These are phyloP conservation scores for Ia io DNA, from an alignment of 2,113 vertebrate species.

Conservation along the genomic window DNA sequence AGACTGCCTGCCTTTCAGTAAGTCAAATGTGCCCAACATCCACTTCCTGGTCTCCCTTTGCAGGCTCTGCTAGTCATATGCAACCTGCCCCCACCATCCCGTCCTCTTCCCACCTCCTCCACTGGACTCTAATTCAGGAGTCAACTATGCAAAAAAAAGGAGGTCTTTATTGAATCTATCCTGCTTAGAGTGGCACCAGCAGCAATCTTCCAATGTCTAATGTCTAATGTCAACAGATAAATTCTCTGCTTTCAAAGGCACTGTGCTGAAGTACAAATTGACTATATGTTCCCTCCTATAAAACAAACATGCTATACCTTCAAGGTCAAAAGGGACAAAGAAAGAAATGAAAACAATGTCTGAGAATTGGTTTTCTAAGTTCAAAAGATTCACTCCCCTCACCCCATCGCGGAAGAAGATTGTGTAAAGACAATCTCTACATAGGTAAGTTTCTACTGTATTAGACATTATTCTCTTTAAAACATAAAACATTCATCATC, in stretches of 20 bases:
- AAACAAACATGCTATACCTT: background rate
- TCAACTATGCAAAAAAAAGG: background rate
- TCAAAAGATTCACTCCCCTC: background rate
- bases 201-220: background rate
- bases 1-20: background rate
- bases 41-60: background rate
- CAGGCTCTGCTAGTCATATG: background rate
- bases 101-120: background rate
- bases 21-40: background rate
- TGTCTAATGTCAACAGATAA: background rate
- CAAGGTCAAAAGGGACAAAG: background rate
- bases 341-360: background rate
- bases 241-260: background rate
- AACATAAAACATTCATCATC: background rate
- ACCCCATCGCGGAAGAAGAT: background rate
- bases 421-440: slow-evolving; percentile 1
- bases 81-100: background rate
- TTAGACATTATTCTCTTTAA: slow-evolving; percentile 27
- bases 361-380: background rate
- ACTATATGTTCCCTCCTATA: background rate
- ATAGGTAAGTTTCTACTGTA: background rate
- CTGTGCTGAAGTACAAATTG: background rate
- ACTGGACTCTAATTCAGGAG: background rate
- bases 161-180: background rate
- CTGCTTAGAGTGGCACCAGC: background rate